Conservation (phyloP, 2,888 invertebrate species). For the Hirtodrosophila confusa region DNA sequence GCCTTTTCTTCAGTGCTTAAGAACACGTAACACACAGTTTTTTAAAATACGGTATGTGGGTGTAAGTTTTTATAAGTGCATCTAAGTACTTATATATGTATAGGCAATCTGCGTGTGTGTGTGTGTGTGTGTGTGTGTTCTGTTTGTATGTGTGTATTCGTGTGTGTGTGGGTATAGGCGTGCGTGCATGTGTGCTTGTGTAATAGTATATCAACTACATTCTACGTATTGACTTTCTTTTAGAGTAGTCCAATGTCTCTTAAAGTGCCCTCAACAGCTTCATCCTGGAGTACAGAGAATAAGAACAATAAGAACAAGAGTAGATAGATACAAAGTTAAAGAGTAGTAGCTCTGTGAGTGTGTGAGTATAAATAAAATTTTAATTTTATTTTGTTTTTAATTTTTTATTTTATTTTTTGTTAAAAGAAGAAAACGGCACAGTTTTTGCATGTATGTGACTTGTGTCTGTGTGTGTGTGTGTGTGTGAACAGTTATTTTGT, state of each 20-base stretch:
- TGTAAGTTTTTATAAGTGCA: constrained; percentile 14
- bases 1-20: constrained; percentile 42
- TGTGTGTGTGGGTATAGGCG: constrained; percentile 17
- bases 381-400: constrained; percentile 9
- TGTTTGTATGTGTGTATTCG: constrained; percentile 19
- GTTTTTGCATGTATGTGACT: constrained; percentile 19
- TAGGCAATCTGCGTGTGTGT: constrained; percentile 16
- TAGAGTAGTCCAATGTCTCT: constrained; percentile 97
- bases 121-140: constrained; percentile 18
- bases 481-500: constrained; percentile 32
- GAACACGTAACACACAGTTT: constrained; percentile 7
- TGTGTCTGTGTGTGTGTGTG: constrained; percentile 10
- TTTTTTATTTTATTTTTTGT: constrained; percentile 9
- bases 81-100: constrained; percentile 29
- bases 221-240: constrained; percentile 65
- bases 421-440: constrained; percentile 54
- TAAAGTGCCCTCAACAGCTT: constrained; percentile 96
- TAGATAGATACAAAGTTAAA: constrained; percentile 62
- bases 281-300: constrained; percentile 88
- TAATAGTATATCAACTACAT: constrained; percentile 60
- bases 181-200: constrained; percentile 46
- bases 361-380: constrained; percentile 7
- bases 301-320: constrained; percentile 79
- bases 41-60: constrained; percentile 6
- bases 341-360: constrained; percentile 28